Evolutionary conservation across 37 sponge, comb jelly and placozoan species (phyloP), one percentile per base, ranked within the genome.

Genomic region (Beroe forskalii): DNA sequence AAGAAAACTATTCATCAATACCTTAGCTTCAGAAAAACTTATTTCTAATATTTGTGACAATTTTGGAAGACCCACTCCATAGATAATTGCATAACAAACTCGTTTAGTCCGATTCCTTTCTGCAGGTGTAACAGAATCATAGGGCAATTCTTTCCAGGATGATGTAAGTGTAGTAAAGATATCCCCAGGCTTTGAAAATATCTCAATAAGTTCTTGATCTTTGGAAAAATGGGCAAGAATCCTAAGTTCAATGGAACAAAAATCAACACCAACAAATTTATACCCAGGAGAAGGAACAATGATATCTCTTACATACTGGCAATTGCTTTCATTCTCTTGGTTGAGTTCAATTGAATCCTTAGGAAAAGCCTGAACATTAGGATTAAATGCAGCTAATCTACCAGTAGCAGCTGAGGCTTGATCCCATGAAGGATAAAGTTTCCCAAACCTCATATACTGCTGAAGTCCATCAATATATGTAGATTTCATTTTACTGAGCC

Each of bases 31-130:
- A 23, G 55, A 22, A 23, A 80, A n/a, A 1, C 48, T n/a, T 6
- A 80, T 28, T 43, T 80, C 48, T 43, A 80, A 25, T 12, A 80
- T 80, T 43, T 80, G 55, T 12, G 86, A 80, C 4, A 80, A 37
- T 48, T 80, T 80, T 4, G 86, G 86, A 30, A 80, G 40, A 42
- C 86, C 86, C 0, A 43, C 86, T 23, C 86, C 86, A 43, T 80
- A 80, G 30, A 80, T 80, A 44, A 80, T 80, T 42, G 86, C 86
- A 80, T 80, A 80, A 43, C 86, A 80, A 6, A 80, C 86, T 23
- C 86, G 44, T 42, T 80, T 80, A 23, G 86, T 80, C 35, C 30
- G 40, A 25, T 41, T 80, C 30, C 86, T 41, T 9, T 80, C 86
- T 3, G n/a, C 43, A 41, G 37, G 4, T n/a, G 86, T 42, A 3